These are phyloP conservation scores for Pristionchus maxplancki DNA, from an alignment of 2,888 invertebrate species.

Conservation along the genomic window DNA sequence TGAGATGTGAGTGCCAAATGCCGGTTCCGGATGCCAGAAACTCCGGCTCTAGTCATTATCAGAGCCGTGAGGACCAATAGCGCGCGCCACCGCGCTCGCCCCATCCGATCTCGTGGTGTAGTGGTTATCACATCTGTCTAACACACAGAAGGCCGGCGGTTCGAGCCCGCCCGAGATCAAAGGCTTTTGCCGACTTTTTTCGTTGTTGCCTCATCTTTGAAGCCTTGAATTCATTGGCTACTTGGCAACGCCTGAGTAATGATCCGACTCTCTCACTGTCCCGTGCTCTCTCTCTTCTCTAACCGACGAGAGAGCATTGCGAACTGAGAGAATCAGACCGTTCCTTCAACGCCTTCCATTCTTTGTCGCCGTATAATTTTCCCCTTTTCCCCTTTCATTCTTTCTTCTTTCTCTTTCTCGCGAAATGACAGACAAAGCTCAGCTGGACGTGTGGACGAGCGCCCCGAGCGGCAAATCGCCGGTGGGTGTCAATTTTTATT, in stretches of 20 bases:
- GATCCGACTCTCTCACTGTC: neutral
- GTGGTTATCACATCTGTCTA: constrained; percentile 70
- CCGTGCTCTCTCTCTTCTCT: too few species aligned
- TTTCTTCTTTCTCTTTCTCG: neutral
- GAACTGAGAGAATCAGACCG: too few species aligned
- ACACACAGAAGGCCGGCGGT: constrained; percentile 70
- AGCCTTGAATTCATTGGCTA: neutral
- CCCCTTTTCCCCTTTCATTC: neutral
- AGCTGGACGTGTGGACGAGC: neutral
- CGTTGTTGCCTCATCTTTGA: neutral
- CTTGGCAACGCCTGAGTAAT: neutral
- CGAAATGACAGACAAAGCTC: neutral
- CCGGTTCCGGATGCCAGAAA: neutral
- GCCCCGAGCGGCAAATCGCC: neutral
- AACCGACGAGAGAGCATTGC: too few species aligned
- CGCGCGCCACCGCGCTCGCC: neutral
- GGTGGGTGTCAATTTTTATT: too few species aligned
- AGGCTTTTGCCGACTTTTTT: constrained; percentile 23
- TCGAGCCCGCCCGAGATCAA: constrained; percentile 68
- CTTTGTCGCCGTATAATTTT: constrained; percentile 19
- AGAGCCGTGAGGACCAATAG: neutral
- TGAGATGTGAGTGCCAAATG: constrained; percentile 3
- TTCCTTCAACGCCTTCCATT: neutral
- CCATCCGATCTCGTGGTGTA: constrained; percentile 57
- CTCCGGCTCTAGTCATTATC: neutral